These are phyloP conservation scores for Gymnorhina tibicen DNA, from an alignment of 2,113 vertebrate genomes.

Conservation along the genomic window DNA sequence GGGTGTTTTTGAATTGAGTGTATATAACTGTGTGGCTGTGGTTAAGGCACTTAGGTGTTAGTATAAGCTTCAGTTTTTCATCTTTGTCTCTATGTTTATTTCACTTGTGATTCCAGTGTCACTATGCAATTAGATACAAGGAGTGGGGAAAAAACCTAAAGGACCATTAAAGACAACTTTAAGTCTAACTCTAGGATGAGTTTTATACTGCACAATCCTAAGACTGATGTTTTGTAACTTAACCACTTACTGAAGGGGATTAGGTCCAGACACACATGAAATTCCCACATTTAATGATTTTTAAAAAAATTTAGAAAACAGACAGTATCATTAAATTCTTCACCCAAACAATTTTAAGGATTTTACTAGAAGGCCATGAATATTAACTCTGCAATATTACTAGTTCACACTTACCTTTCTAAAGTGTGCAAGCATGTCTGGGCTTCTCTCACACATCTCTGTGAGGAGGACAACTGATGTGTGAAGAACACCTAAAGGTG, in stretches of 20 bases:
- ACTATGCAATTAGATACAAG: not conserved
- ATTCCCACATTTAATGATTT: not conserved
- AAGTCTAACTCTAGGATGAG: not conserved
- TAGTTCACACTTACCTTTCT: conserved; percentile 85
- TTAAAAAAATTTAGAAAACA: not conserved
- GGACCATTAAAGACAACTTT: not conserved
- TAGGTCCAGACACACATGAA: not conserved
- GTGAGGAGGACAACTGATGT: conserved; percentile 98
- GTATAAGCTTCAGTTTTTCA: not conserved
- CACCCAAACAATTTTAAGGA: not conserved
- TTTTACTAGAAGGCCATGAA: not conserved
- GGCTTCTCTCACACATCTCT: conserved; percentile 99
- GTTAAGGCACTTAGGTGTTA: not conserved
- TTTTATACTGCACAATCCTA: not conserved
- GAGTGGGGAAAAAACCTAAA: not conserved
- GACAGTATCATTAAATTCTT: not conserved
- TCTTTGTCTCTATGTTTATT: not conserved
- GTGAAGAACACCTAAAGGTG: conserved; percentile 90
- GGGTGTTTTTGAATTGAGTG: not conserved
- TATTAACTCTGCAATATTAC: not conserved
- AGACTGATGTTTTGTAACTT: not conserved
- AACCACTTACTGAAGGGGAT: not conserved
- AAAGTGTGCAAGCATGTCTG: conserved; percentile 97
- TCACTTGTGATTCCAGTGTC: not conserved
- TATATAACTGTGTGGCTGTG: not conserved